These are phyloP conservation scores for Elephantulus edwardii DNA, from an alignment of 2,113 vertebrate genomes.

Conservation along the genomic window DNA sequence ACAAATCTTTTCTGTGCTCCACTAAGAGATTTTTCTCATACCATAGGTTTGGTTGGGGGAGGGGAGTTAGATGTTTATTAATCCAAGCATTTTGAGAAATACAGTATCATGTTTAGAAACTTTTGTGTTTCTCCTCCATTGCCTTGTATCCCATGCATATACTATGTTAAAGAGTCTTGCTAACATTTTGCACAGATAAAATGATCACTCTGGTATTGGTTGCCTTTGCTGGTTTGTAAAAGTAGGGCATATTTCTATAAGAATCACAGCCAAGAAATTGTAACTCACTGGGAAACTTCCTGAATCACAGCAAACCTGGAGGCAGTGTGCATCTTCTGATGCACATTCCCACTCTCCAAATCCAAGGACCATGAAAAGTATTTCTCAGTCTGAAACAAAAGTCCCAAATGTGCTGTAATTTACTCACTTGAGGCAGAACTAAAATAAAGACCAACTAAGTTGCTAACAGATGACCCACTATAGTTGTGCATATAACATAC, in stretches of 20 bases:
- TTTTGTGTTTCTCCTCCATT: background rate
- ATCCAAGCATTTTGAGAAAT: background rate
- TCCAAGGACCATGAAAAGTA: background rate
- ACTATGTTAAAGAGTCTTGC: conserved; percentile 21
- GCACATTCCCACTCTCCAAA: background rate
- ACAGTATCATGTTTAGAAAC: background rate
- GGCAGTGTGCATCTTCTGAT: background rate
- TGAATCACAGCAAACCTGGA: background rate
- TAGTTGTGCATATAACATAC: background rate
- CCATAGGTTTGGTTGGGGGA: background rate
- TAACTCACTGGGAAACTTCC: background rate
- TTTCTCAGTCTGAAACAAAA: conserved; percentile 25
- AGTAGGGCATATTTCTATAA: background rate
- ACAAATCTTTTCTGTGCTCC: background rate
- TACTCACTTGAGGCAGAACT: conserved; percentile 2
- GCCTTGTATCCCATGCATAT: background rate
- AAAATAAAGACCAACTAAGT: background rate
- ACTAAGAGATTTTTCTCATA: background rate
- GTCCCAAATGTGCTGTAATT: background rate
- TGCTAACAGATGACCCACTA: background rate
- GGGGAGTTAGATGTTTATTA: too few species aligned
- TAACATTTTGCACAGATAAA: conserved; percentile 5
- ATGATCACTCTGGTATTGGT: background rate
- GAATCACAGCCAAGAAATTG: background rate
- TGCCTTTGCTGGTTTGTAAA: background rate